phyloP scores from a whole-genome alignment of 2,113 vertebrate species.

The Cyprinodon brontotheroides region DNA sequence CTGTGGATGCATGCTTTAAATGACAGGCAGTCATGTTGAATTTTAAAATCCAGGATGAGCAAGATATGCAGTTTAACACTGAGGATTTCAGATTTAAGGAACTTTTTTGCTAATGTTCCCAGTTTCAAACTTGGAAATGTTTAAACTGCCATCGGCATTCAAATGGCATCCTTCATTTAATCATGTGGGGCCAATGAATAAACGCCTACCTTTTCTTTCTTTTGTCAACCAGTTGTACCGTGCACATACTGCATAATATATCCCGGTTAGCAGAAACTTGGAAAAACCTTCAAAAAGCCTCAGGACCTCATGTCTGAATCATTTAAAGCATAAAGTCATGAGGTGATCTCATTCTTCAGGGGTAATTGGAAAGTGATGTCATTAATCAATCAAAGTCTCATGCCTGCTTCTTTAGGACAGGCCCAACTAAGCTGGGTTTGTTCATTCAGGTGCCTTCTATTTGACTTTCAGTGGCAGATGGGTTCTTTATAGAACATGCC shows the following conservation, averaged over 20 bases:
- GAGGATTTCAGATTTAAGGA: too few species aligned
- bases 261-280: not conserved
- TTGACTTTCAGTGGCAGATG: conserved; percentile 88
- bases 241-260: not conserved
- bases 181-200: not conserved
- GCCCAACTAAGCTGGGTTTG: conserved; percentile 51
- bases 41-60: not conserved
- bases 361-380: conserved; percentile 5
- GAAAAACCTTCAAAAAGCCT: not conserved
- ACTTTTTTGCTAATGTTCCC: not conserved
- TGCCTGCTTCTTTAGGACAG: conserved; percentile 37
- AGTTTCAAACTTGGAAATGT: not conserved
- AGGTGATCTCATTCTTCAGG: not conserved
- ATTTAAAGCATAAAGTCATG: conserved; percentile 5
- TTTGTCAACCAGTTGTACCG: not conserved
- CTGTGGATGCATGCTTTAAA: not conserved
- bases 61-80: not conserved
- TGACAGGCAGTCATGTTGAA: not conserved
- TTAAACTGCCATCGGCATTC: not conserved
- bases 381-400: conserved; percentile 19
- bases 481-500: conserved; percentile 84
- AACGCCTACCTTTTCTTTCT: not conserved
- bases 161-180: not conserved
- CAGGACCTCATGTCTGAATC: not conserved
- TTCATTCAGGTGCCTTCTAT: conserved; percentile 70